Conservation (phyloP, 2,888 invertebrate species). For the Philaethria dido region DNA sequence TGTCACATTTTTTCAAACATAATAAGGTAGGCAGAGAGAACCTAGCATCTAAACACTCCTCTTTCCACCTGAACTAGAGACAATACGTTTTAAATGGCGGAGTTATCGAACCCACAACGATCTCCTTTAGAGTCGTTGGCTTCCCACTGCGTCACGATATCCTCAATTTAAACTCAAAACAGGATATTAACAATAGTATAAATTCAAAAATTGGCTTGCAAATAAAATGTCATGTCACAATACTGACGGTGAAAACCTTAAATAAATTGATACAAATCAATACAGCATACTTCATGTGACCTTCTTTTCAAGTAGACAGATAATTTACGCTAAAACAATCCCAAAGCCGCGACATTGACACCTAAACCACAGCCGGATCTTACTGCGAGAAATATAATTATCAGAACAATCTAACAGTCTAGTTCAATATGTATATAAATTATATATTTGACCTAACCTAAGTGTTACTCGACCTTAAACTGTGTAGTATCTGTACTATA, state of each 20-base stretch:
- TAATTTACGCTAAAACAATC: conserved; percentile 35
- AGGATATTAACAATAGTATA: neutral
- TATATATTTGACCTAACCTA: conserved; percentile 24
- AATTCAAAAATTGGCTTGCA: neutral
- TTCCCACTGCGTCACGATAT: too few relatives aligned
- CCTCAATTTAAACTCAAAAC: too few relatives aligned
- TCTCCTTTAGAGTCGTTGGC: too few relatives aligned
- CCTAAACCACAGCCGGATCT: conserved; percentile 72
- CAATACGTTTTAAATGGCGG: too few relatives aligned
- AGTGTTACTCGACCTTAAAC: neutral
- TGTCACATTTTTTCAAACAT: too few relatives aligned
- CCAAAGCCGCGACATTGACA: conserved; percentile 67
- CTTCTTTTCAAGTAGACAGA: conserved; percentile 22
- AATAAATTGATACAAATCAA: conserved; percentile 10
- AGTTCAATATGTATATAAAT: neutral
- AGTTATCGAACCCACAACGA: too few relatives aligned
- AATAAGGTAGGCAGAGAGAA: too few relatives aligned
- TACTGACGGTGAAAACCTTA: neutral
- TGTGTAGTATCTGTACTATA: neutral
- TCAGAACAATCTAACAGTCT: conserved; percentile 34
- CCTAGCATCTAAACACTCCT: too few relatives aligned
- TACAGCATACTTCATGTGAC: neutral
- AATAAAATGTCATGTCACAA: conserved; percentile 1
- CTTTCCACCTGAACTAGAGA: too few relatives aligned
- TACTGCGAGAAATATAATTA: conserved; percentile 51